Percentiles rank a stretch among this genome's conserved stretches.
phyloP scores from a whole-genome alignment of 2,888 invertebrate genomes.

The Ephialtes manifestator region DNA sequence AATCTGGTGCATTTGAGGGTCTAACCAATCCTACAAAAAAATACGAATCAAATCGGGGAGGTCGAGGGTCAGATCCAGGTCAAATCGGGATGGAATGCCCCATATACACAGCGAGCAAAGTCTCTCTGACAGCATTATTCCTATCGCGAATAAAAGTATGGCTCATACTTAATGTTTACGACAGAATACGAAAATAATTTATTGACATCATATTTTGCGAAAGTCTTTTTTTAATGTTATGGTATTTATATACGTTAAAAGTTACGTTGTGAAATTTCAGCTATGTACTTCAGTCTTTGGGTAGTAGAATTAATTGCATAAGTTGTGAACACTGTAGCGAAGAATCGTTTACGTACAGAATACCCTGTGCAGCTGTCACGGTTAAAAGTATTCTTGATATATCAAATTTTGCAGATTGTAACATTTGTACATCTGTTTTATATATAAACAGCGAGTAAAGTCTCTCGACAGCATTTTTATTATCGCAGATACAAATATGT shows the following conservation, averaged over 20 bases:
- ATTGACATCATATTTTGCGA: not conserved
- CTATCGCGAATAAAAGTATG: conserved; percentile 3
- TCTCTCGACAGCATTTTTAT: conserved; percentile 6
- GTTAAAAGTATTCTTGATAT: too few species aligned
- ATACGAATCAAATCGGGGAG: too few species aligned
- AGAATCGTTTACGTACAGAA: not conserved
- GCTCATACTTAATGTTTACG: conserved; percentile 13
- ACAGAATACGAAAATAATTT: not conserved
- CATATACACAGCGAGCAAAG: conserved; percentile 16
- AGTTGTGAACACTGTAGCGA: not conserved
- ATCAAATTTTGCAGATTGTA: conserved; percentile 37
- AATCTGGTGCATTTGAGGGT: too few species aligned
- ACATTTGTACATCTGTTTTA: conserved; percentile 54
- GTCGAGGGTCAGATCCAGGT: too few species aligned
- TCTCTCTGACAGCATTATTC: conserved; percentile 4
- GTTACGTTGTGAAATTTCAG: not conserved
- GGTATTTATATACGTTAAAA: not conserved
- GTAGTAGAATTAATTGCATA: not conserved
- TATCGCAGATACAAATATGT: conserved; percentile 7
- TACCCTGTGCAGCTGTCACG: too few species aligned
- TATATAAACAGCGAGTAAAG: conserved; percentile 25
- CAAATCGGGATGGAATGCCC: too few species aligned
- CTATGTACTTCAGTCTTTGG: not conserved
- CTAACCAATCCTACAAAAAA: too few species aligned
- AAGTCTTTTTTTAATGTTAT: not conserved